These are phyloP conservation scores for Tragelaphus buxtoni DNA, from an alignment of 2,113 vertebrate genomes.

Conservation along the genomic window DNA sequence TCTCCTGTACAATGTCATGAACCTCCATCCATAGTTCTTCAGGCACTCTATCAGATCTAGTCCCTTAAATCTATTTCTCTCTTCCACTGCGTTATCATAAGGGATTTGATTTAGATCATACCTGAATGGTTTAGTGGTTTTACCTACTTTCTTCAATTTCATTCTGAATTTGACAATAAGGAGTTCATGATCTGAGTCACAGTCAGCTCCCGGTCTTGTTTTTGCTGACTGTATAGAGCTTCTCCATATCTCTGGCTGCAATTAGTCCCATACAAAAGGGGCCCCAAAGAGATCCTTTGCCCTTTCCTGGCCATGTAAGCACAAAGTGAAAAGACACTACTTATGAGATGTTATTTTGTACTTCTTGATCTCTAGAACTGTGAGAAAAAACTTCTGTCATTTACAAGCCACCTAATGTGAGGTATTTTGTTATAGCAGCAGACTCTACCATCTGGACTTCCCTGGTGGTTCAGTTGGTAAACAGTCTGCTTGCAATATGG, in stretches of 20 bases:
- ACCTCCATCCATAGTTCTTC: too few species aligned
- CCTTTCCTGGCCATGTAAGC: not conserved
- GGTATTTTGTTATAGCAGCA: not conserved
- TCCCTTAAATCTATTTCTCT: too few species aligned
- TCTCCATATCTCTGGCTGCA: not conserved
- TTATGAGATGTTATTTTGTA: not conserved
- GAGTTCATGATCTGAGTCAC: too few species aligned
- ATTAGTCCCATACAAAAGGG: not conserved
- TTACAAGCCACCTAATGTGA: not conserved
- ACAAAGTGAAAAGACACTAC: not conserved
- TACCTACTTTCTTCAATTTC: too few species aligned
- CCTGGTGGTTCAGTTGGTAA: not conserved
- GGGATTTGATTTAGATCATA: too few species aligned
- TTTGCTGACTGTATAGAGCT: too few species aligned
- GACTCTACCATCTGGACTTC: not conserved
- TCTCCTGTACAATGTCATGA: too few species aligned
- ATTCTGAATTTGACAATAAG: too few species aligned
- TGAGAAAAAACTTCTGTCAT: not conserved
- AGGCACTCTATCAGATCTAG: too few species aligned
- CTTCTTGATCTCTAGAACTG: not conserved
- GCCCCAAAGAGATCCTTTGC: not conserved
- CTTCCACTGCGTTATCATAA: too few species aligned
- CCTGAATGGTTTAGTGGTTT: too few species aligned
- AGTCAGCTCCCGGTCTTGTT: too few species aligned
- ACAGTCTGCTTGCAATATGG: not conserved